Conservation (phyloP, 2,113 vertebrate genomes). For the Hydrochoerus hydrochaeris region DNA sequence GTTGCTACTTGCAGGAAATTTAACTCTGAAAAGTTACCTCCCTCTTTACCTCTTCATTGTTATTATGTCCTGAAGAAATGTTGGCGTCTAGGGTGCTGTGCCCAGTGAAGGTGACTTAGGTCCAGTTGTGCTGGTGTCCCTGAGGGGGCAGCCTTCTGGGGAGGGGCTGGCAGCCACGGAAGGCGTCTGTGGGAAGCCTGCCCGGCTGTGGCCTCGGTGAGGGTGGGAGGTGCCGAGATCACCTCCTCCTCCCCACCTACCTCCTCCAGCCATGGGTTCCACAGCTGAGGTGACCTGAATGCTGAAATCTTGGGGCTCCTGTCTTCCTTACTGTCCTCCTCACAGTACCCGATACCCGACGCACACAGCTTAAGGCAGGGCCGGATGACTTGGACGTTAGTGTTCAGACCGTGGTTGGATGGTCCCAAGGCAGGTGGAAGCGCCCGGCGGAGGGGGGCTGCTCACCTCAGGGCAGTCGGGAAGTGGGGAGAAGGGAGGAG, state of each 20-base stretch:
- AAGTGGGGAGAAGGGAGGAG: neutral
- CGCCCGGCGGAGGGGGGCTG: neutral
- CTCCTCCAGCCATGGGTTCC: neutral
- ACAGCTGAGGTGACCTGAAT: neutral
- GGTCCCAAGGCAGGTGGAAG: neutral
- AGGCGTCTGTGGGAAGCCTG: neutral
- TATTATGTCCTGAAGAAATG: neutral
- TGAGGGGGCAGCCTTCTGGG: neutral
- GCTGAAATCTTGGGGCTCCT: neutral
- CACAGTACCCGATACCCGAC: neutral
- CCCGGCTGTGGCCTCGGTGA: neutral
- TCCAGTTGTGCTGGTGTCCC: neutral
- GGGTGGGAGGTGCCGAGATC: neutral
- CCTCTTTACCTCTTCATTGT: too few species aligned
- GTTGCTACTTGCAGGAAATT: too few species aligned
- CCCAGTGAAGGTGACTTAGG: neutral
- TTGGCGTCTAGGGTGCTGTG: neutral
- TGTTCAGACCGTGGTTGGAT: neutral
- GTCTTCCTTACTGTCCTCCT: neutral
- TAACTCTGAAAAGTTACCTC: too few species aligned
- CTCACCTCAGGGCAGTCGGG: neutral
- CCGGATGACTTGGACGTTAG: neutral
- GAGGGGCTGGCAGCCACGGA: too few species aligned
- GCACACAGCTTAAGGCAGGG: neutral
- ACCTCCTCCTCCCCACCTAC: neutral